Percentiles rank a stretch among this genome's conserved stretches.
Conservation (phyloP, 1,140 invertebrate genomes). For the Eueides isabella region DNA sequence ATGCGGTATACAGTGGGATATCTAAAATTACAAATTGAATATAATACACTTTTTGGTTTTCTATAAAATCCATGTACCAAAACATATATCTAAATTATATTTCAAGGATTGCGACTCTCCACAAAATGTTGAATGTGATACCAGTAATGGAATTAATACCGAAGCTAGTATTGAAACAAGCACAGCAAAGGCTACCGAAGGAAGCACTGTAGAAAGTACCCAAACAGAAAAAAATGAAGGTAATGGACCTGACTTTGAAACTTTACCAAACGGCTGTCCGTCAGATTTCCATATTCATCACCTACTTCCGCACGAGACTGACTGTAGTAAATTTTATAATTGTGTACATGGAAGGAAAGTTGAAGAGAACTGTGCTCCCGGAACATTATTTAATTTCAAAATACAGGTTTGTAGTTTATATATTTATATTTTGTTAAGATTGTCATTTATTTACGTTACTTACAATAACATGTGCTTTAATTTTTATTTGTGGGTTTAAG, state of each 20-base stretch:
- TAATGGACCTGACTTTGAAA: not conserved
- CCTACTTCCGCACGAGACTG: conserved; percentile 50
- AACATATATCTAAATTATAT: not conserved
- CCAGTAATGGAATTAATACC: not conserved
- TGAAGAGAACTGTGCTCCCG: conserved; percentile 45
- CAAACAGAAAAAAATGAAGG: not conserved
- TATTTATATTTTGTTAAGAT: not conserved
- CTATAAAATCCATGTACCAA: not conserved
- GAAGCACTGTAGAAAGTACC: not conserved
- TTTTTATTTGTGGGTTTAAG: not conserved
- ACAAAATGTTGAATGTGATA: not conserved
- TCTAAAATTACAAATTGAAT: too few relatives aligned
- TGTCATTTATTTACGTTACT: too few relatives aligned
- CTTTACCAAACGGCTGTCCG: conserved; percentile 47
- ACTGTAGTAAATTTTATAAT: conserved; percentile 69
- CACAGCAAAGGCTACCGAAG: not conserved
- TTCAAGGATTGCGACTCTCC: not conserved
- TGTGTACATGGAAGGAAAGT: conserved; percentile 74
- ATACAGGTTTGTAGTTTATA: conserved; percentile 41
- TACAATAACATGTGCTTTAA: too few relatives aligned
- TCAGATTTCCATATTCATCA: conserved; percentile 45
- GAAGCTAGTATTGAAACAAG: not conserved
- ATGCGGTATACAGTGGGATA: too few relatives aligned
- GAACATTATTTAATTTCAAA: conserved; percentile 74
- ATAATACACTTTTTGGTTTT: too few relatives aligned